These are phyloP conservation scores for Synchiropus splendidus DNA, from an alignment of 2,113 vertebrate genomes.

Conservation along the genomic window DNA sequence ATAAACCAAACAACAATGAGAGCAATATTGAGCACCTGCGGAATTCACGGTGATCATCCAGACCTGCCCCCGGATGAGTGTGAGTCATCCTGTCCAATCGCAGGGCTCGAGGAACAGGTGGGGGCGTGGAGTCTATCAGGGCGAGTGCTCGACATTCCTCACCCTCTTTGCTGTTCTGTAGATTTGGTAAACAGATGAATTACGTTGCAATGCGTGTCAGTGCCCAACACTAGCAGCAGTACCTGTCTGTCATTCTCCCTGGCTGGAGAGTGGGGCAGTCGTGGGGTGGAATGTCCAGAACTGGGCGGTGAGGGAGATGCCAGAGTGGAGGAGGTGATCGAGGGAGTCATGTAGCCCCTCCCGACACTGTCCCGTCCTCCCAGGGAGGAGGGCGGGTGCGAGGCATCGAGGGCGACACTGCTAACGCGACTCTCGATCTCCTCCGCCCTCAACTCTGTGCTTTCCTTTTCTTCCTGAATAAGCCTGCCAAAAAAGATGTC, in stretches of 20 bases:
- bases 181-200: background rate
- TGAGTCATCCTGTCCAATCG: constrained; percentile 84
- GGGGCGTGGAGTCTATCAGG: constrained; percentile 76
- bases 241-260: constrained; percentile 77
- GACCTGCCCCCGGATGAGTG: constrained; percentile 77
- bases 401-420: constrained; percentile 75
- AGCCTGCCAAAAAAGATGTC: constrained; percentile 58
- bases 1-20: background rate
- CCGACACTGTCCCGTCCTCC: constrained; percentile 61
- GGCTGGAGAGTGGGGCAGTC: constrained; percentile 80
- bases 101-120: constrained; percentile 78
- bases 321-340: constrained; percentile 83
- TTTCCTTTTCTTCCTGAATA: constrained; percentile 91
- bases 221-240: background rate
- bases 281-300: constrained; percentile 85
- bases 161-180: constrained; percentile 82
- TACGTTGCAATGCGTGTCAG: background rate
- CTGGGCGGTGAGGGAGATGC: constrained; percentile 85
- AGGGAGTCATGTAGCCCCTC: constrained; percentile 78
- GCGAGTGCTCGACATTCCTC: constrained; percentile 73
- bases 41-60: constrained; percentile 79
- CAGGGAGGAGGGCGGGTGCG: constrained; percentile 67
- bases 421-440: constrained; percentile 87
- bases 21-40: constrained; percentile 65
- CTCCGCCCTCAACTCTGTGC: constrained; percentile 81